Conservation (phyloP, 2,113 vertebrate species). For the Illadopsis cleaveri region DNA sequence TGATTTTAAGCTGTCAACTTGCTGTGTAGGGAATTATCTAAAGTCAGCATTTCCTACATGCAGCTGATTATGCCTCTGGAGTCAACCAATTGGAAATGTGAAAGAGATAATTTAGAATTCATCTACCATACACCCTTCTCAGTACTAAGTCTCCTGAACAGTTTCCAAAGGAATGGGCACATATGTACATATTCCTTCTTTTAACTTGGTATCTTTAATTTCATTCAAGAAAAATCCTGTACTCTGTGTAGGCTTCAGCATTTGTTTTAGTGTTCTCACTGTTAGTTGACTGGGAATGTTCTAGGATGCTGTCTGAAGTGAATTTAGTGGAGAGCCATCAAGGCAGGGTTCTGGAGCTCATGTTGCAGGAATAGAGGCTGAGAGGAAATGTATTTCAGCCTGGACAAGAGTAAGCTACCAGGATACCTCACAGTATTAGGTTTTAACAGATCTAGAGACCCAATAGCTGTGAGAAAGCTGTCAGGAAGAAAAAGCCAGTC, state of each 20-base stretch:
- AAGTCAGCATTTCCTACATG: neutral
- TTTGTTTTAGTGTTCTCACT: neutral
- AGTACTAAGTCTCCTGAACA: neutral
- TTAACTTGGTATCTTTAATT: neutral
- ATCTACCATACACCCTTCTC: neutral
- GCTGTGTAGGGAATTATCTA: neutral
- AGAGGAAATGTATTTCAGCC: neutral
- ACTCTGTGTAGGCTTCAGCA: neutral
- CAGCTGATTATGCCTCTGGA: neutral
- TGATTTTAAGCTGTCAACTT: neutral
- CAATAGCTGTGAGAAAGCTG: neutral
- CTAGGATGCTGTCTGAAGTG: neutral
- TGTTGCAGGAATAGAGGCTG: neutral
- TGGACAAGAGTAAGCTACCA: neutral
- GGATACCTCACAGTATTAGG: neutral
- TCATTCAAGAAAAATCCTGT: neutral
- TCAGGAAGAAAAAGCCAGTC: neutral
- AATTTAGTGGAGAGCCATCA: neutral
- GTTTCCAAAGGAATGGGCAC: neutral
- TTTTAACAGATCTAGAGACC: neutral
- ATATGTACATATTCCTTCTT: neutral
- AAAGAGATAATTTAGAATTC: neutral
- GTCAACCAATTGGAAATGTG: neutral
- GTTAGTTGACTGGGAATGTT: neutral
- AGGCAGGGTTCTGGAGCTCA: neutral